Evolutionary conservation across 2,113 vertebrate species (phyloP), one percentile per base, ranked within the genome.

Genomic region (Microtus ochrogaster): DNA sequence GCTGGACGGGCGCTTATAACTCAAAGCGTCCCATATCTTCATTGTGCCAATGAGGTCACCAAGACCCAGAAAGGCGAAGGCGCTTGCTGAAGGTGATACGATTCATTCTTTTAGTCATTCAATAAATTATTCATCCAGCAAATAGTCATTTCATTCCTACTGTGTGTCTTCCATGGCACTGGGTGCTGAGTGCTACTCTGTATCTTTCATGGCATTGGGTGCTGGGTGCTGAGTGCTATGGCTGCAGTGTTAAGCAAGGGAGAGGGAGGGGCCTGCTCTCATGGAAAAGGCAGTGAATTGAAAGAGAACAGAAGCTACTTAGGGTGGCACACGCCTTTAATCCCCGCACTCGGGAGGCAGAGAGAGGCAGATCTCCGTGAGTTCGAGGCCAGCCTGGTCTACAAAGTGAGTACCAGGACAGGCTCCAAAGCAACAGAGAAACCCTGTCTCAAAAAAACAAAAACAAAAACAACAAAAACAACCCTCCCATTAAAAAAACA

Each of bases 81-180:
- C 6, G 33, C 10, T 41, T 93, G 58, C 22, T 95, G 74, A 93
- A 63, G 5, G 39, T 94, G 83, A 76, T 47, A 58, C 11, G 76
- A 2, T 76, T 68, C 89, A 55, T 66, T 79, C 30, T 41, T 86
- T 89, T 83, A 61, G 89, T 66, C 33, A 78, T 19, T 8, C 81
- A 90, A 41, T 78, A 91, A 95, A 78, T 90, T 89, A 91, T 91
- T 76, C 24, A 74, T 77, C 55, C 22, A 77, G 36, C 14, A 92
- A 94, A 84, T 77, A 85, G 24, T 90, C 79, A 72, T 70, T 78
- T 10, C 72, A 73, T 91, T 88, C n/a, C 17, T 94, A 52, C n/a
- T 63, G 2, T 81, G 17, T 58, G 41, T 90, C 83, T 61, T 55
- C 22, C 7, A 24, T 88, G 66, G 6, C 84, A 49, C 70, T 90